Percentiles rank a stretch among this genome's conserved stretches.
Conservation (phyloP, 2,113 vertebrate species). For the Brachyhypopomus occidentalis region DNA sequence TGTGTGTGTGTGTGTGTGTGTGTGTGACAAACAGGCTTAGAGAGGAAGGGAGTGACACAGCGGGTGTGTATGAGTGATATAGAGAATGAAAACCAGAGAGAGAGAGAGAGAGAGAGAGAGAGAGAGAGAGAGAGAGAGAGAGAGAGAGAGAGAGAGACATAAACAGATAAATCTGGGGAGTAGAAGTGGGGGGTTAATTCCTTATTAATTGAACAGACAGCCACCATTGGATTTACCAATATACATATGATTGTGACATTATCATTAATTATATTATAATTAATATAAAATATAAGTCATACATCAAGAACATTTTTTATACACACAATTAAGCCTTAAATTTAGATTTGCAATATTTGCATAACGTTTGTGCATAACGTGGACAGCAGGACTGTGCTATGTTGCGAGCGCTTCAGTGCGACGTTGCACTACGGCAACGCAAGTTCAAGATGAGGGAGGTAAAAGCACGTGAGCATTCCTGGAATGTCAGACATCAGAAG, state of each 20-base stretch:
- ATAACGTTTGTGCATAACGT: too few species aligned
- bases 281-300: too few species aligned
- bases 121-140: background rate
- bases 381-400: too few species aligned
- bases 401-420: too few species aligned
- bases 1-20: background rate
- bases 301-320: too few species aligned
- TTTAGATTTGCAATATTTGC: too few species aligned
- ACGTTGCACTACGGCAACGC: background rate
- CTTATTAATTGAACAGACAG: background rate
- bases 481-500: slow-evolving; percentile 5
- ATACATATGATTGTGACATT: too few species aligned
- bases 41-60: slow-evolving; percentile 34
- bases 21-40: background rate
- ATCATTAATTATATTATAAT: too few species aligned
- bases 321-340: too few species aligned
- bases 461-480: background rate
- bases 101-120: background rate
- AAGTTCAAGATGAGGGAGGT: background rate
- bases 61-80: slow-evolving; percentile 37
- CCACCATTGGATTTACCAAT: too few species aligned
- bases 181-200: background rate
- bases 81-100: background rate
- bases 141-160: background rate
- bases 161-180: background rate